A percentile compares a stretch with the other conserved stretches of the same genome.
phyloP scores from a whole-genome alignment of 2,888 invertebrate genomes.

The Malthinus seriepunctatus region DNA sequence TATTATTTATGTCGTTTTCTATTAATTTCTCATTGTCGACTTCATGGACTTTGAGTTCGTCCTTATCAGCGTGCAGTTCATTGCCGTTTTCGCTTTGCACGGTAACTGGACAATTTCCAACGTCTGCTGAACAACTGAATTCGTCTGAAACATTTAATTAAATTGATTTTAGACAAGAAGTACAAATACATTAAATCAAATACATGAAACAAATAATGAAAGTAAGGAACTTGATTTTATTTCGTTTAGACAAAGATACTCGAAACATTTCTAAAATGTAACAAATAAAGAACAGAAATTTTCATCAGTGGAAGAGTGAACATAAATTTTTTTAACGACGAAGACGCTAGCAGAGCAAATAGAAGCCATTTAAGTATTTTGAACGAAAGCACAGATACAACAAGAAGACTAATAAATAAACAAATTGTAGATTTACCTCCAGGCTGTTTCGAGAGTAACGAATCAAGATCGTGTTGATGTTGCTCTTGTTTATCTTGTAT shows the following conservation, averaged over 20 bases:
- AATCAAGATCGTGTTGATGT: conserved; percentile 17
- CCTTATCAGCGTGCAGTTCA: too few species aligned
- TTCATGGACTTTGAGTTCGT: too few species aligned
- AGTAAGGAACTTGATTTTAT: too few species aligned
- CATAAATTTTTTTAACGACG: too few species aligned
- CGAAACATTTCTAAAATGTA: not conserved
- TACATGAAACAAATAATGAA: too few species aligned
- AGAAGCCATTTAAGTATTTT: too few species aligned
- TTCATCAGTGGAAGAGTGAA: too few species aligned
- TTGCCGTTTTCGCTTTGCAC: too few species aligned
- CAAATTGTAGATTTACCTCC: conserved; percentile 12
- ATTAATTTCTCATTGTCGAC: not conserved
- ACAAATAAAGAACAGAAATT: not conserved
- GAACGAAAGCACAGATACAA: not conserved
- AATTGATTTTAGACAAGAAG: too few species aligned
- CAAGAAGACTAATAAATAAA: not conserved
- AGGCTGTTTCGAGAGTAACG: conserved; percentile 10
- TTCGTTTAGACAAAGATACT: too few species aligned
- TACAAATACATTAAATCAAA: not conserved
- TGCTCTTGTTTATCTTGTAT: conserved; percentile 8
- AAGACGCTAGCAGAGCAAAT: too few species aligned
- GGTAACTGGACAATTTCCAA: too few species aligned
- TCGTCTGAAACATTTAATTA: conserved; percentile 10
- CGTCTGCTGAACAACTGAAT: conserved; percentile 15
- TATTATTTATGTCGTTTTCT: not conserved